Conservation (phyloP, 2,113 vertebrate genomes). For the Cebus imitator region DNA sequence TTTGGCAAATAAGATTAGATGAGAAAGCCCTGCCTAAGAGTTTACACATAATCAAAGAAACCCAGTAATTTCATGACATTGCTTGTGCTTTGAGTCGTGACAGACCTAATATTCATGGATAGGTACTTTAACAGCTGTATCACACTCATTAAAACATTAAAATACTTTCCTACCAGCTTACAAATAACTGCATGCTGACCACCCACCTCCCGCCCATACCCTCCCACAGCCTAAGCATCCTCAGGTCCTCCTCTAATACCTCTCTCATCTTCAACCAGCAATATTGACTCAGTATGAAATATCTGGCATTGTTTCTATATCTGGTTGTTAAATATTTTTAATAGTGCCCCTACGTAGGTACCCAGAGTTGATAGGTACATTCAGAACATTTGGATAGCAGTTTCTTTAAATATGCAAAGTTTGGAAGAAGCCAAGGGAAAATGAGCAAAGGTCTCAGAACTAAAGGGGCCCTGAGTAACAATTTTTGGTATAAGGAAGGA, state of each 20-base stretch:
- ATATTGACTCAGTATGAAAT: neutral
- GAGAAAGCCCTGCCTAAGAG: neutral
- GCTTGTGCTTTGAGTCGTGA: neutral
- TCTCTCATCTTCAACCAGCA: neutral
- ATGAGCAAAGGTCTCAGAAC: neutral
- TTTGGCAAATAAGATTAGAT: neutral
- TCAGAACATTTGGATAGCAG: neutral
- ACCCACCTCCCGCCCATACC: rapidly evolving
- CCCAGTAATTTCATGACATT: neutral
- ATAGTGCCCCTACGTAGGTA: neutral
- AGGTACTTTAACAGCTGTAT: neutral
- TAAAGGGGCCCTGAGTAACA: neutral
- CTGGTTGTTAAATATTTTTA: neutral
- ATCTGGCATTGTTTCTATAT: neutral
- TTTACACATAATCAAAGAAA: neutral
- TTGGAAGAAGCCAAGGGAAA: neutral
- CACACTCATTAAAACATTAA: neutral
- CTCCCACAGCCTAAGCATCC: neutral
- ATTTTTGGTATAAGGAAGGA: neutral
- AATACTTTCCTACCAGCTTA: neutral
- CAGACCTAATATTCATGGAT: neutral
- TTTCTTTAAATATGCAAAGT: neutral
- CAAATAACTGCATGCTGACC: neutral
- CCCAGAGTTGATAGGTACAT: neutral
- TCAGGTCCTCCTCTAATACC: neutral